Base-by-base conservation (phyloP, 2,888 invertebrate species). In the Fissipunctia ypsillon region DNA sequence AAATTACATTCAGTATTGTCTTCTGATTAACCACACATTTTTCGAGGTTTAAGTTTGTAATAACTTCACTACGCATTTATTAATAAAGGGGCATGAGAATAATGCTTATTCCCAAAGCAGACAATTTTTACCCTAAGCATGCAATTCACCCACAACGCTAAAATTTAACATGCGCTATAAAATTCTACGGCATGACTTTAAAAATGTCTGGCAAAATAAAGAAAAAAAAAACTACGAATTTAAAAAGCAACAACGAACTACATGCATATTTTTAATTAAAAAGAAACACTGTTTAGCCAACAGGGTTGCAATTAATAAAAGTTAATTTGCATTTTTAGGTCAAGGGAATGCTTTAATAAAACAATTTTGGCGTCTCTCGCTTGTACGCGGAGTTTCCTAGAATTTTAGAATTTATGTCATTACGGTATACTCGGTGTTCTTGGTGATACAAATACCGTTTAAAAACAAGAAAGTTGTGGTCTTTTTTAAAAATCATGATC, bases 261-360 rank as follows among this genome's bases (percentile, higher is more conserved):
- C 73, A 77, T 73, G 71, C 76, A 69, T 67, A 70, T 69, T 73
- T 84, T 85, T 87, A 87, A 85, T 85, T 85, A 85, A 84, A 86
- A 87, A 80, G 76, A 87, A 83, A 83, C 85, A 78, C 70, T 75
- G 76, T 87, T 85, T 82, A 78, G 61, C 76, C 63, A 78, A 74
- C 83, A 66, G 83, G 85, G 83, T 73, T 80, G 83, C 84, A 85
- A 88, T 88, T 86, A 87, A 88, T 88, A 86, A 81, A 85, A 84
- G 76, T 78, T 84, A 85, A 88, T 88, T 88, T 87, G 82, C 87
- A 88, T 88, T 81, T 87, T 85, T 79, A 86, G 84, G 86, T 83
- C 87, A 88, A 83, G 84, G 85, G 85, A 79, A 80, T 77, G 80
- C 60, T 77, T 84, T 76, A 87, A 83, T 85, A 76, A 80, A 85